Evolutionary conservation across 2,888 invertebrate species (phyloP), one percentile per base, ranked within the genome.

Genomic region (Sepioteuthis lessoniana): DNA sequence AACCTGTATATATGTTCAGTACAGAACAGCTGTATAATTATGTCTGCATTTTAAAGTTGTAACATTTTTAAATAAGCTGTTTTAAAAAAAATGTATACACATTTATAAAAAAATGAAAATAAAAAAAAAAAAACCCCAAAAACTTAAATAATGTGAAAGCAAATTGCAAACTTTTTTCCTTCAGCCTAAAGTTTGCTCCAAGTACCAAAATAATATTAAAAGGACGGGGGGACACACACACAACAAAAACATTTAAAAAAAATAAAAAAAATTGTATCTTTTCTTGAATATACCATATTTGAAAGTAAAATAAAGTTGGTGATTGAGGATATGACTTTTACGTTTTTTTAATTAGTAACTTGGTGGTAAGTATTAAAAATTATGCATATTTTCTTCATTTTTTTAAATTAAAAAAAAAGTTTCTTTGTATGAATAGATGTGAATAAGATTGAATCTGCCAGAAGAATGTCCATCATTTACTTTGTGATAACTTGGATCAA

Each of bases 301-400:
- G 76, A 76, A 76, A 76, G 76, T 76, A 76, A 76, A 76, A 76
- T 76, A 76, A 76, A 76, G n/a, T 76, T 76, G 76, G 76, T 76
- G 76, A 76, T 76, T 76, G n/a, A 76, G 35, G 76, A n/a, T 76
- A 76, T 76, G 76, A 21, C 76, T 76, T 50, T 50, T 76, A 76
- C n/a, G 76, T 76, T 76, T 76, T 47, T 60, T 76, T 76, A 76
- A 76, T 76, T 25, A 76, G 76, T 35, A 35, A 76, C 19, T 76
- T 76, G 76, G 76, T 76, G 76, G 76, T 76, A 76, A 76, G 76
- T 76, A 76, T 76, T 76, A 21, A 76, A 76, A 76, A 25, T 60
- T 1, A n/a, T 55, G 55, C 21, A 55, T 55, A 55, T 55, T 55
- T 50, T 16, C 16, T 55, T 55, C 55, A 55, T 55, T 25, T 55